phyloP scores from a whole-genome alignment of 2,888 invertebrate genomes.

The Lepidocyrtoides sp. region DNA sequence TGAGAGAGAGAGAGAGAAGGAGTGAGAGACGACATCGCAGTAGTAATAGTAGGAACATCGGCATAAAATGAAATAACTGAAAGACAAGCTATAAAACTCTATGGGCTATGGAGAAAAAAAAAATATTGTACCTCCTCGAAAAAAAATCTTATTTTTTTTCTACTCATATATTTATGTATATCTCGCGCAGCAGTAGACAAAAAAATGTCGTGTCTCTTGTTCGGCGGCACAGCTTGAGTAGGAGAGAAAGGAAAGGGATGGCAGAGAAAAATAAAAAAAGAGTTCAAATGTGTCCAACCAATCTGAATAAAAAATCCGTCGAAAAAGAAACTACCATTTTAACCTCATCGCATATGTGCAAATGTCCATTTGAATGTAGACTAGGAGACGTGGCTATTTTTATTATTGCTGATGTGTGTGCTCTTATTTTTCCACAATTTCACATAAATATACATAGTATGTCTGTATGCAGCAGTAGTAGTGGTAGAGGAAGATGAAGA shows the following conservation, averaged over 20 bases:
- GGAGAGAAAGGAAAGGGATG: not conserved
- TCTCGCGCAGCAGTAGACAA: slow-evolving; percentile 16
- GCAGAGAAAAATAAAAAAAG: not conserved
- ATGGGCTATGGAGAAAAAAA: not conserved
- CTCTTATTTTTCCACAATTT: no score
- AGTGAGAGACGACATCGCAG: no score
- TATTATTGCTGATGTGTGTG: slow-evolving; percentile 40
- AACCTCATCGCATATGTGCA: slow-evolving; percentile 60
- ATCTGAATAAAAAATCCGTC: slow-evolving; percentile 50
- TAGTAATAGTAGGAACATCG: not conserved
- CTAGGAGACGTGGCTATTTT: not conserved
- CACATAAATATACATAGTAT: no score
- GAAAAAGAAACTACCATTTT: slow-evolving; percentile 56
- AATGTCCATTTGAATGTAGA: slow-evolving; percentile 19
- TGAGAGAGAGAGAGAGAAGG: not conserved
- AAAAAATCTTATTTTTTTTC: not conserved
- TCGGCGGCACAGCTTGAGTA: slow-evolving; percentile 39
- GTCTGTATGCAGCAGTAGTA: no score
- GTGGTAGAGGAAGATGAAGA: no score
- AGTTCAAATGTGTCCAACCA: slow-evolving; percentile 61
- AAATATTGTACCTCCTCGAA: not conserved
- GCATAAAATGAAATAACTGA: slow-evolving; percentile 41
- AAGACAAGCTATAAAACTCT: slow-evolving; percentile 30
- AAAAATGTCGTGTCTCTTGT: slow-evolving; percentile 48
- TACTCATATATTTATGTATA: not conserved